Evolutionary conservation across 2,888 invertebrate genomes (phyloP), one percentile per base, ranked within the genome.

Genomic region (Pollenia labialis): DNA sequence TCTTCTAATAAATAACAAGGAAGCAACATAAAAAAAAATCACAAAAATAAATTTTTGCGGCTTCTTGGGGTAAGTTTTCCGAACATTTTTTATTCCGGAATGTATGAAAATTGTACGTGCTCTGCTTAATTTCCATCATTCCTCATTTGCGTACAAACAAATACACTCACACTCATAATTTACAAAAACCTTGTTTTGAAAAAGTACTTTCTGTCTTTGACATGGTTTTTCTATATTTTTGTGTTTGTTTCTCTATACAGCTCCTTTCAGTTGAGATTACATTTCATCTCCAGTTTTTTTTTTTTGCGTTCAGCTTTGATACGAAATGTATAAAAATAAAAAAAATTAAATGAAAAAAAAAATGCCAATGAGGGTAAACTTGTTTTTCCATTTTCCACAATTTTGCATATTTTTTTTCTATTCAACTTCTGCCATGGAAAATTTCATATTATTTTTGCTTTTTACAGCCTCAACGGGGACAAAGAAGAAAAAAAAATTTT

Each of bases 21-120:
- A 68, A 66, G 32, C 2, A 32, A 60, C 40, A 46, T 0, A 75
- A 74, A 52, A 69, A 52, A 69, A 81, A 85, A 71, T 71, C 16
- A 77, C 60, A 74, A 82, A 69, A 69, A 74, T 48, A 66, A 60
- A 82, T 83, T 86, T 86, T 86, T 86, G 86, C 74, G 86, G 86
- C 85, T 82, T 86, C 82, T 69, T 77, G 52, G 85, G 82, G 82
- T 75, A 71, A 75, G 69, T 86, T 82, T 75, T 40, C 8, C 46
- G 16, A 32, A 40, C n/a, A 52, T 74, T 85, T 77, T 16, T 71
- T 42, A 23, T 23, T 79, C 66, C 14, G 23, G 42, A 58, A 56
- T 69, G 18, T 77, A 52, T 52, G 60, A 62, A 76, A 72, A 80
- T 60, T 79, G 42, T 60, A 76, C 69, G 75, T 75, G 85, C 60